Evolutionary conservation across 2,888 invertebrate species (phyloP).

Genomic region (Allacma fusca): DNA sequence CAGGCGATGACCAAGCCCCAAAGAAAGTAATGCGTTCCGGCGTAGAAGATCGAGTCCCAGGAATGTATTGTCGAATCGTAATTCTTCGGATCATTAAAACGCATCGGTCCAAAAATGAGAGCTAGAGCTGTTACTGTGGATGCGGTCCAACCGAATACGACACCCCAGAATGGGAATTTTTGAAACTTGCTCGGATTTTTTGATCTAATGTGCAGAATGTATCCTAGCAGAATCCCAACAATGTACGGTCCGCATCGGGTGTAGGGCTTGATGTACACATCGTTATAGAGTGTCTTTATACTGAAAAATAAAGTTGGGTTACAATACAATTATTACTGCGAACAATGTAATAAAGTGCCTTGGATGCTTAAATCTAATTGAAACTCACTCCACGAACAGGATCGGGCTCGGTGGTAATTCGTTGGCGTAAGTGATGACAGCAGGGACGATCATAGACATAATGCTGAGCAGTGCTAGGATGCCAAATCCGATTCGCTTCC

Average conservation of each 20-base stretch:
- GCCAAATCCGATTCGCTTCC: slow-evolving; percentile 37
- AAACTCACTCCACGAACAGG: slow-evolving; percentile 39
- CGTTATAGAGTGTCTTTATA: neutral
- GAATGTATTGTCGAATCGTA: neutral
- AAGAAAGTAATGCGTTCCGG: slow-evolving; percentile 52
- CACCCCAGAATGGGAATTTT: slow-evolving; percentile 23
- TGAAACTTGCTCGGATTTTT: neutral
- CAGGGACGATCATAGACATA: slow-evolving; percentile 31
- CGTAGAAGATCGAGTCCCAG: slow-evolving; percentile 47
- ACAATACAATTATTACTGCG: too few species aligned
- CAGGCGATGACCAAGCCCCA: slow-evolving; percentile 59
- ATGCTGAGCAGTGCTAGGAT: slow-evolving; percentile 33
- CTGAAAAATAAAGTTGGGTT: too few species aligned
- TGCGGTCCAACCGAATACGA: neutral
- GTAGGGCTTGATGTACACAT: slow-evolving; percentile 60
- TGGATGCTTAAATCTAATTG: too few species aligned
- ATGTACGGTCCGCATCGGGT: slow-evolving; percentile 60
- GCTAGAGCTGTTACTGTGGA: slow-evolving; percentile 22
- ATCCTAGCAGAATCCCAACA: slow-evolving; percentile 61
- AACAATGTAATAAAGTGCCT: too few species aligned
- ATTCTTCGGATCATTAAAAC: slow-evolving; percentile 22
- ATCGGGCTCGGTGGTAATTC: slow-evolving; percentile 36
- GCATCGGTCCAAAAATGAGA: slow-evolving; percentile 16
- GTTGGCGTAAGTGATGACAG: slow-evolving; percentile 20
- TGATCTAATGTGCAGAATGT: slow-evolving; percentile 46